These are phyloP conservation scores for Ciconia maguari DNA, from an alignment of 2,113 vertebrate genomes.

Conservation along the genomic window DNA sequence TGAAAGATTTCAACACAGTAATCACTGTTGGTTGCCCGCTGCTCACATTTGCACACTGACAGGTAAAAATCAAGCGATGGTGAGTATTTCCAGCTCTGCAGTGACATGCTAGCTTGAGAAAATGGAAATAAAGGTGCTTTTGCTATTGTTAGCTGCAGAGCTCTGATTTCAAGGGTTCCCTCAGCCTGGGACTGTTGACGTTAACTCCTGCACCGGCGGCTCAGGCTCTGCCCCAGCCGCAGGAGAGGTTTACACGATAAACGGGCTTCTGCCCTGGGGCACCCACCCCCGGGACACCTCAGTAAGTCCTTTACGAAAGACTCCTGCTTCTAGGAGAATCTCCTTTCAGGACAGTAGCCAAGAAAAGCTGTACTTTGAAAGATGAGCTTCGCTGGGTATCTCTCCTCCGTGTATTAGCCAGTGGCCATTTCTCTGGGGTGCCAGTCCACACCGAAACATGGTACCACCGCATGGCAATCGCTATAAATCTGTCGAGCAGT, in stretches of 20 bases:
- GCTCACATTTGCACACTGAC: neutral
- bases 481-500: accelerated
- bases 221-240: neutral
- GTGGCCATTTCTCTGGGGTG: neutral
- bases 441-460: accelerated
- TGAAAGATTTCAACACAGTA: neutral
- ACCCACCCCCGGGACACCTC: neutral
- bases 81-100: neutral
- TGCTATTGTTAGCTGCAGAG: neutral
- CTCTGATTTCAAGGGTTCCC: neutral
- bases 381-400: neutral
- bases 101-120: neutral
- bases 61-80: neutral
- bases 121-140: neutral
- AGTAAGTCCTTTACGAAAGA: neutral
- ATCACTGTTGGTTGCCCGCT: neutral
- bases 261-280: neutral
- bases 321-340: neutral
- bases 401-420: accelerated
- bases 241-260: neutral
- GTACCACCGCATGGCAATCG: accelerated
- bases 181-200: neutral
- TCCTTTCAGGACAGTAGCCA: no score
- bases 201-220: accelerated
- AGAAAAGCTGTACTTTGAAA: neutral